These are phyloP conservation scores for Laspeyria flexula DNA, from an alignment of 2,888 invertebrate species.

Conservation along the genomic window DNA sequence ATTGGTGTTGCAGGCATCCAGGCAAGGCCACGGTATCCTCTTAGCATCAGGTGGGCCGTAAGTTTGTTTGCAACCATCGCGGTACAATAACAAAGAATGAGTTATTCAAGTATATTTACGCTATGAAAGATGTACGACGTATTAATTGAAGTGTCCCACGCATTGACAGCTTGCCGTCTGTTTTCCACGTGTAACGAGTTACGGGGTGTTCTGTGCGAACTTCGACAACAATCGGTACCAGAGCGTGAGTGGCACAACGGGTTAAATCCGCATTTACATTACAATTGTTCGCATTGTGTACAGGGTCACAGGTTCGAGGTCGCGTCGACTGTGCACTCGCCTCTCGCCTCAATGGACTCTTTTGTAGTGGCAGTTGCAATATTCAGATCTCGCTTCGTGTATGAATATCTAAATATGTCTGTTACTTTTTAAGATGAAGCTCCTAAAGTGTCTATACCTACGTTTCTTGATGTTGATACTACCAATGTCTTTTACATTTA, in stretches of 20 bases:
- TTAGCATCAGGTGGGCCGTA: too few relatives aligned
- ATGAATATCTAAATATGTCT: background rate
- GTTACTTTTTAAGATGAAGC: too few relatives aligned
- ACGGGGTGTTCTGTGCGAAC: constrained; percentile 30
- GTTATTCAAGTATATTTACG: too few relatives aligned
- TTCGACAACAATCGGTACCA: constrained; percentile 65
- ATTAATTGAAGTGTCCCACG: background rate
- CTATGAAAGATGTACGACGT: background rate
- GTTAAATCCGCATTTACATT: constrained; percentile 73
- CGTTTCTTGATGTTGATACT: too few relatives aligned
- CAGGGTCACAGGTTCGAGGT: constrained; percentile 83
- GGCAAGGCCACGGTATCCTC: too few relatives aligned
- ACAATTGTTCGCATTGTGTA: constrained; percentile 77
- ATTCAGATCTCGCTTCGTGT: constrained; percentile 12
- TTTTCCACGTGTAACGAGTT: constrained; percentile 33
- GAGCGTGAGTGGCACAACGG: constrained; percentile 61
- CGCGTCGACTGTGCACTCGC: constrained; percentile 60
- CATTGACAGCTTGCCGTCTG: background rate
- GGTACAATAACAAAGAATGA: too few relatives aligned
- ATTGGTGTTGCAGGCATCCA: too few relatives aligned
- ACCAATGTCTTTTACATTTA: too few relatives aligned
- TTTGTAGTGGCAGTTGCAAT: constrained; percentile 39
- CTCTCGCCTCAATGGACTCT: constrained; percentile 55
- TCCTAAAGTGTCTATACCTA: too few relatives aligned
- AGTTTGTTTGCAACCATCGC: too few relatives aligned